Base-by-base conservation (phyloP, 2,888 invertebrate species). In the Leptinotarsa juncta region DNA sequence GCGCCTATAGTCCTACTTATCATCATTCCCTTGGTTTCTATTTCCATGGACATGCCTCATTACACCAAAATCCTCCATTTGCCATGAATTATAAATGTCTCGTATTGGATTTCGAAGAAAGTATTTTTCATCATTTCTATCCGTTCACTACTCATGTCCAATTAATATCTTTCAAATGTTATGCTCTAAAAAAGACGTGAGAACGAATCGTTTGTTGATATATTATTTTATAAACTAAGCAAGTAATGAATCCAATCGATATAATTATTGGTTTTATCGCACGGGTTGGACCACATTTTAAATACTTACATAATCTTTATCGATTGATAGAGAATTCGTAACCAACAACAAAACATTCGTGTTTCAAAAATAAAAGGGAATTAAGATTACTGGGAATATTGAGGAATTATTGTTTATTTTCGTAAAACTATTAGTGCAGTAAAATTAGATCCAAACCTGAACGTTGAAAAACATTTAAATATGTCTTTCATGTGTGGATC, bases 151-250 rank as follows among this genome's bases (percentile, higher is more conserved):
- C 53, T 55, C 18, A 68, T 15, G 32, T 53, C 16, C 26, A 42
- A 53, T 32, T 53, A 32, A 32, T 68, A 53, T 55, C 50, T 55
- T 12, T 42, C 42, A 32, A 42, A 68, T 68, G 50, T 55, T 20
- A 68, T n/a, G 67, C 55, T 68, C 53, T 55, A 20, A 68, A 68
- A 68, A 55, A 55, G 18, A 26, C 55, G 68, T 68, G 68, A 55
- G 68, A 68, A 68, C 32, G 18, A 68, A 55, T 62, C 10, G 62
- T 68, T 68, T 42, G 55, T 68, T 42, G 26, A 42, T 55, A 15
- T 68, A 18, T 4, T 42, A 42, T 42, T 32, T 5, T 15, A 32
- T 62, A 42, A 62, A 32, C 32, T 62, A 62, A 62, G 42, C 16
- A n/a, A 42, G 32, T 32, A 15, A 62, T 62, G 32, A 62, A 62